These are phyloP conservation scores for Drosophila insularis DNA, from an alignment of 1,140 invertebrate species.

Conservation along the genomic window DNA sequence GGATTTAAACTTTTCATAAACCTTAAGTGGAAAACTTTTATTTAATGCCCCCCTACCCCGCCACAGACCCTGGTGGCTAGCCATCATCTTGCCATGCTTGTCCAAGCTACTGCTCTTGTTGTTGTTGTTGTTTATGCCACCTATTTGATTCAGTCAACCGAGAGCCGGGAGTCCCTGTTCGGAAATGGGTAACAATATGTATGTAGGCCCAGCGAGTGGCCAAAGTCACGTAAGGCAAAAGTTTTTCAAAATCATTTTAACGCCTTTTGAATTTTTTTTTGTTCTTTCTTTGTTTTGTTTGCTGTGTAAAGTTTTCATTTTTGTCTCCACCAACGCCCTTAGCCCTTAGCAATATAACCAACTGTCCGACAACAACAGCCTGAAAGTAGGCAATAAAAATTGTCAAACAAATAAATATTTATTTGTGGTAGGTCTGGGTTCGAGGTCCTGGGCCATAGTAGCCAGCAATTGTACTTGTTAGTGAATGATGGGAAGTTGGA, in stretches of 20 bases:
- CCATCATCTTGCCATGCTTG: conserved; percentile 11
- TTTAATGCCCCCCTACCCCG: conserved; percentile 55
- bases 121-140: conserved; percentile 59
- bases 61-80: background rate
- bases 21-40: conserved; percentile 80
- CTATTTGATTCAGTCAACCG: conserved; percentile 61
- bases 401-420: conserved; percentile 79
- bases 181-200: conserved; percentile 63
- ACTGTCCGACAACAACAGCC: conserved; percentile 35
- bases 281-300: background rate
- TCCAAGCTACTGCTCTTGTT: conserved; percentile 14
- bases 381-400: conserved; percentile 76
- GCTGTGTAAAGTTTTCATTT: conserved; percentile 44
- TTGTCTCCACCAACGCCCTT: conserved; percentile 5
- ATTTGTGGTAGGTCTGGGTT: conserved; percentile 61
- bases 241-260: conserved; percentile 75
- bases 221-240: conserved; percentile 73
- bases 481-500: conserved; percentile 11
- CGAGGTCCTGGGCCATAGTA: background rate
- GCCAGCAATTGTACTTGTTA: conserved; percentile 24
- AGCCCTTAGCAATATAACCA: conserved; percentile 17
- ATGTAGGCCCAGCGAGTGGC: conserved; percentile 56
- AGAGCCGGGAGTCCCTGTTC: conserved; percentile 16
- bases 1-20: conserved; percentile 76
- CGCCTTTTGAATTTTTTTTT: conserved; percentile 72